These are phyloP conservation scores for Tichodroma muraria DNA, from an alignment of 2,113 vertebrate species.

Conservation along the genomic window DNA sequence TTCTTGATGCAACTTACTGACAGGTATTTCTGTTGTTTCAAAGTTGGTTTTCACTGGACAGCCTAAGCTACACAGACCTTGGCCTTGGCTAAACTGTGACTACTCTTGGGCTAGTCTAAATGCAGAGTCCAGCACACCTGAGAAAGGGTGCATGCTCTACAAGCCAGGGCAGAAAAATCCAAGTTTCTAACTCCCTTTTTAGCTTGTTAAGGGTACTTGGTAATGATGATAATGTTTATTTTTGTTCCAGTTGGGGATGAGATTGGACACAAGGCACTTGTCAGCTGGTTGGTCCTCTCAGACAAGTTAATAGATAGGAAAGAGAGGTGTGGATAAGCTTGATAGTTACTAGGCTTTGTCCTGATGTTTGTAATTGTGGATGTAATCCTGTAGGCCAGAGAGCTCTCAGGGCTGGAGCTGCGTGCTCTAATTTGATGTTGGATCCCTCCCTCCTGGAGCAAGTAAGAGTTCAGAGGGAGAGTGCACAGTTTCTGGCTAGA, in stretches of 20 bases:
- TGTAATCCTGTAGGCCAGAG: background rate
- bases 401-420: background rate
- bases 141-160: background rate
- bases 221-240: background rate
- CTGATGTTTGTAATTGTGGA: background rate
- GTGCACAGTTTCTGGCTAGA: background rate
- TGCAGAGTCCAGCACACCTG: background rate
- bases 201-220: background rate
- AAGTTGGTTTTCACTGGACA: background rate
- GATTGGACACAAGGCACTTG: background rate
- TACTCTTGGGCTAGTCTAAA: background rate
- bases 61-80: background rate
- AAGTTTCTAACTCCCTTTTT: background rate
- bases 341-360: background rate
- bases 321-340: background rate
- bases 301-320: background rate
- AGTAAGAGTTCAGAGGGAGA: background rate
- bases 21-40: background rate
- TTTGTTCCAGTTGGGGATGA: rapidly evolving
- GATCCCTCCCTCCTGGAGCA: background rate
- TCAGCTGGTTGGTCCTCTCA: background rate
- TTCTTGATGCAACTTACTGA: background rate
- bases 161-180: background rate
- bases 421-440: background rate
- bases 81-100: background rate